Conservation (phyloP, 2,113 vertebrate genomes). For the Neolamprologus fasciatus region DNA sequence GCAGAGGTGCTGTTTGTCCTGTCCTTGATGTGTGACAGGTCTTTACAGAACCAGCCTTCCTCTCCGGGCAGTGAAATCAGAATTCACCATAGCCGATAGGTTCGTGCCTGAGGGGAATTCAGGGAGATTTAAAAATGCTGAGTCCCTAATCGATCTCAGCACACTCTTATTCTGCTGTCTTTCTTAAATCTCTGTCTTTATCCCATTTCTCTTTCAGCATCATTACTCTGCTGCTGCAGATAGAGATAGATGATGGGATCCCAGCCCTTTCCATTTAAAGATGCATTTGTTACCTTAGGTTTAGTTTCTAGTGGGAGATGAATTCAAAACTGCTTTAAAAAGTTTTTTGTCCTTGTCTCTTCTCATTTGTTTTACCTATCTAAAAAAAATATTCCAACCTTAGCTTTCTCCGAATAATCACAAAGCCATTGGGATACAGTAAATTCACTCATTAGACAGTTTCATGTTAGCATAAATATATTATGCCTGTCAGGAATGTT, state of each 20-base stretch:
- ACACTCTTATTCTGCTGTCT: slow-evolving; percentile 51
- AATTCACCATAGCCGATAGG: slow-evolving; percentile 51
- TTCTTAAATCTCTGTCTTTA: slow-evolving; percentile 58
- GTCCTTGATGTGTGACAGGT: slow-evolving; percentile 56
- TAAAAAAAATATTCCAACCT: neutral
- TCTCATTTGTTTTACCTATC: slow-evolving; percentile 6
- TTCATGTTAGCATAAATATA: slow-evolving; percentile 22
- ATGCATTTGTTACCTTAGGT: slow-evolving; percentile 44
- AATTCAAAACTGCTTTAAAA: slow-evolving; percentile 6
- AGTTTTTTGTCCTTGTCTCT: slow-evolving; percentile 1
- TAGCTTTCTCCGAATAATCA: neutral
- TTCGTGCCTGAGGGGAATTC: slow-evolving; percentile 48
- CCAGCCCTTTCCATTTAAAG: slow-evolving; percentile 48
- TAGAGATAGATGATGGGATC: slow-evolving; percentile 52
- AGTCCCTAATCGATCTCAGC: slow-evolving; percentile 60
- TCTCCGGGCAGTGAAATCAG: slow-evolving; percentile 36
- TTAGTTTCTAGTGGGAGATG: slow-evolving; percentile 29
- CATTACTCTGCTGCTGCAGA: slow-evolving; percentile 38
- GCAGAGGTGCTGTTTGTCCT: slow-evolving; percentile 27
- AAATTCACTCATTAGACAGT: slow-evolving; percentile 17
- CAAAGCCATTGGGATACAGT: neutral
- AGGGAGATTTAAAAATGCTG: slow-evolving; percentile 62
- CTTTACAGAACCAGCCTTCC: slow-evolving; percentile 45
- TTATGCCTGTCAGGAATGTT: slow-evolving; percentile 26
- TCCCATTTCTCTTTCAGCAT: slow-evolving; percentile 53